Base-by-base conservation (phyloP, 2,888 invertebrate genomes). In the Drosophila siamana region DNA sequence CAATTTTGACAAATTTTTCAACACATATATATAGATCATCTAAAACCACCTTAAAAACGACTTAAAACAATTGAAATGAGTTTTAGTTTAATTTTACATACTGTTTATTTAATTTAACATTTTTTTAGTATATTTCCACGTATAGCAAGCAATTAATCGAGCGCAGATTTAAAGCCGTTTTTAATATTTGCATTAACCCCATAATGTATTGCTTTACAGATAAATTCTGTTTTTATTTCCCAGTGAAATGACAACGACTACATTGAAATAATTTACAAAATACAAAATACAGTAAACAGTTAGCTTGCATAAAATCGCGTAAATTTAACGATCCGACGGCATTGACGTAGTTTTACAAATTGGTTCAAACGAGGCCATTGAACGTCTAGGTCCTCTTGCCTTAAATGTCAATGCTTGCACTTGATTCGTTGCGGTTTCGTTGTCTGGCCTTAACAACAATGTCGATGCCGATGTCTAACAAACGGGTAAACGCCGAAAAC, bases 381-480 rank as follows among this genome's bases (percentile, higher is more conserved):
- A 54, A 52, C 74, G 80, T 80, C 84, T 78, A 41, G 57, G 11
- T 22, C 26, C 16, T 19, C 30, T 24, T 13, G 2, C 1, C 13
- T 72, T 66, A 78, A 82, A 85, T 75, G 85, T 76, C 82, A 81
- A 78, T 47, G 59, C 41, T 47, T 71, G 68, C 69, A 72, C 16
- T 66, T 44, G 51, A 41, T 44, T 57, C n/a, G n/a, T n/a, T 11
- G n/a, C 38, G 36, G 24, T 15, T 28, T 13, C 19, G 19, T 19
- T 28, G 28, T 19, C 28, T 44, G 15, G 22, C 40, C 48, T 69
- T 56, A 13, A 26, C 13, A 30, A 16, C 36, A 44, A 55, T 13
- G n/a, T 33, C 33, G 33, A n/a, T 33, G 8, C 26, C 8, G 19
- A 5, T 41, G 28, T 59, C 43, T 22, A 24, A 24, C 8, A 48